Percentiles rank a stretch among this genome's conserved stretches.
phyloP scores from a whole-genome alignment of 2,113 vertebrate species.

The Harpagus bidentatus region DNA sequence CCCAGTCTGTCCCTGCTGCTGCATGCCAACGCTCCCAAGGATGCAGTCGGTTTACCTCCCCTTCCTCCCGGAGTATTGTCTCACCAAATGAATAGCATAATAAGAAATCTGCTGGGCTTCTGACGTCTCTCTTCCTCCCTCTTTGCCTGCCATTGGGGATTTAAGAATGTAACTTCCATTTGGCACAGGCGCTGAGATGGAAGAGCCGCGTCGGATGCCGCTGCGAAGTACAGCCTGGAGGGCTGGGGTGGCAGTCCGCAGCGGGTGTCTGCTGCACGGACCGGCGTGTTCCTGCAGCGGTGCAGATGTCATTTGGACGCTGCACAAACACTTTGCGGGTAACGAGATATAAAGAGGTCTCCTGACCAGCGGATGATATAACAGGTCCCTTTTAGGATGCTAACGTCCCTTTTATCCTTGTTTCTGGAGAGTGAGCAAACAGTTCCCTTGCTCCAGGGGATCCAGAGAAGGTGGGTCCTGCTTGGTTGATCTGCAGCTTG shows the following conservation, averaged over 20 bases:
- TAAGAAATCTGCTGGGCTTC: not conserved
- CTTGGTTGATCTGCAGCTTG: no score
- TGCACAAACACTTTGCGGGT: no score
- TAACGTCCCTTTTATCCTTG: no score
- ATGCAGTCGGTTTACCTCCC: fast-evolving
- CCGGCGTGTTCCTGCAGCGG: not conserved
- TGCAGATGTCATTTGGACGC: no score
- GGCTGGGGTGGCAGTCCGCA: not conserved
- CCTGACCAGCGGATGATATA: no score
- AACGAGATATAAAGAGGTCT: no score
- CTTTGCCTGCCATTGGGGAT: not conserved
- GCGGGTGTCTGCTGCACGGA: not conserved
- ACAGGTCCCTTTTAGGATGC: no score
- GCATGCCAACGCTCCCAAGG: fast-evolving
- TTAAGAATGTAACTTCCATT: not conserved
- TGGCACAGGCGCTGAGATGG: not conserved
- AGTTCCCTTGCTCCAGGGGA: no score
- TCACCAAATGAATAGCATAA: not conserved
- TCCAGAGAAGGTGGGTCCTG: no score
- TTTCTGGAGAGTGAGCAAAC: no score
- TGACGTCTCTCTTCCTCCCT: not conserved
- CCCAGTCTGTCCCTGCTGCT: not conserved
- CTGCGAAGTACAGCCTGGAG: not conserved
- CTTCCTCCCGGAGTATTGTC: not conserved
- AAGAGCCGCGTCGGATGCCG: fast-evolving